Evolutionary conservation across 2,888 invertebrate genomes (phyloP).

Genomic region (Ecliptopera silaceata): DNA sequence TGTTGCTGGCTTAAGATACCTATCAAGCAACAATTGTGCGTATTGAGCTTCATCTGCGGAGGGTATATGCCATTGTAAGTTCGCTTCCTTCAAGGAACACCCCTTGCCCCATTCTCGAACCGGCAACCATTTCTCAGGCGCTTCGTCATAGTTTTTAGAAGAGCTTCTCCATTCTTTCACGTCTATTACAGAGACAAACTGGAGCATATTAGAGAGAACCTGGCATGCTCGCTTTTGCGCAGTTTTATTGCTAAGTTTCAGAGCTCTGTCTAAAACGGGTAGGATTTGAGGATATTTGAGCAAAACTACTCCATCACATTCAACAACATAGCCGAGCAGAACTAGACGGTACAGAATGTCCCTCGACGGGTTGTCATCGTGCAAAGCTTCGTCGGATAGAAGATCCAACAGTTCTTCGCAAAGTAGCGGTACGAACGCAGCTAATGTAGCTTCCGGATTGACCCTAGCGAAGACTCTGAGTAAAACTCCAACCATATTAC

Average conservation of each 20-base stretch:
- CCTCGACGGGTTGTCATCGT: constrained; percentile 90
- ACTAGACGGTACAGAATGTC: constrained; percentile 90
- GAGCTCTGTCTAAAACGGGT: constrained; percentile 86
- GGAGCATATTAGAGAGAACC: constrained; percentile 83
- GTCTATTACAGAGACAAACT: constrained; percentile 84
- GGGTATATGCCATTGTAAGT: constrained; percentile 91
- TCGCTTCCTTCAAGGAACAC: constrained; percentile 84
- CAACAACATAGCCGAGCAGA: constrained; percentile 87
- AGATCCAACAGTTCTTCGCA: constrained; percentile 85
- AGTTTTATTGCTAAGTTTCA: constrained; percentile 87
- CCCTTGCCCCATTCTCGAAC: constrained; percentile 92
- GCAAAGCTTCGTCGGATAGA: constrained; percentile 86
- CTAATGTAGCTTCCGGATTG: constrained; percentile 87
- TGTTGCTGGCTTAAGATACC: constrained; percentile 86
- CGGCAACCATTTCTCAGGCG: constrained; percentile 87
- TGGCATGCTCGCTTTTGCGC: constrained; percentile 85
- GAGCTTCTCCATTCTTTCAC: constrained; percentile 85
- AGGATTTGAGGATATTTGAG: constrained; percentile 85
- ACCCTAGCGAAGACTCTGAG: constrained; percentile 86
- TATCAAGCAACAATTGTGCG: constrained; percentile 85
- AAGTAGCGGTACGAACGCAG: constrained; percentile 88
- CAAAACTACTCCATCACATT: constrained; percentile 85
- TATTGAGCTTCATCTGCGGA: constrained; percentile 86
- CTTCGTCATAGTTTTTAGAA: constrained; percentile 83
- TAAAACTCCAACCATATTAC: constrained; percentile 89